These are phyloP conservation scores for Sclerurus mexicanus DNA, from an alignment of 2,113 vertebrate species.

Conservation along the genomic window DNA sequence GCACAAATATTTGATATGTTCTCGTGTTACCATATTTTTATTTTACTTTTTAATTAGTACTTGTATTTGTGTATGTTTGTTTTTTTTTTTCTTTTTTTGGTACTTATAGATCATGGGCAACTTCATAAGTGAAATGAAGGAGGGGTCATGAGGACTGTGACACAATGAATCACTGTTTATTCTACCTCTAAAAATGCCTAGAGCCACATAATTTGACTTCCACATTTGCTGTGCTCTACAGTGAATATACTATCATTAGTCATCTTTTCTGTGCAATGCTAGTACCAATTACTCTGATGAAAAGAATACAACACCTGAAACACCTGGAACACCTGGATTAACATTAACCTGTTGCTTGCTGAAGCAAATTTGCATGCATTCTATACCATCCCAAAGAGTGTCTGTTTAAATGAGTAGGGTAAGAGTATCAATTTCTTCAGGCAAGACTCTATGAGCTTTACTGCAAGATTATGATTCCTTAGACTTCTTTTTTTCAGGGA, in stretches of 20 bases:
- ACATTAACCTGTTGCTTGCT: neutral
- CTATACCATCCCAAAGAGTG: neutral
- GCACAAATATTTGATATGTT: neutral
- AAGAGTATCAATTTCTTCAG: neutral
- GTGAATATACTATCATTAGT: neutral
- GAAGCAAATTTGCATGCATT: neutral
- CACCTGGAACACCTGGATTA: neutral
- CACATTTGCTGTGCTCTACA: neutral
- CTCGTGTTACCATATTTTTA: neutral
- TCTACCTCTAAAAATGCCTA: neutral
- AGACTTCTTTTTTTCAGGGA: neutral
- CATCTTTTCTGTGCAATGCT: neutral
- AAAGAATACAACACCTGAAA: neutral
- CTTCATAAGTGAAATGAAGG: neutral
- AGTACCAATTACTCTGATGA: neutral
- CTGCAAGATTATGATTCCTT: neutral
- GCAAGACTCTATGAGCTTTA: neutral
- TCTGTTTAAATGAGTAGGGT: neutral
- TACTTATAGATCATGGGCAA: neutral
- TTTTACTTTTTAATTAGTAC: neutral
- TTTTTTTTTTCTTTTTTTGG: neutral
- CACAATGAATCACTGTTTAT: constrained; percentile 37
- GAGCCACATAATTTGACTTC: constrained; percentile 2
- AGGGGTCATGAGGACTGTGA: neutral
- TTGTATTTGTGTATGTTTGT: neutral